Evolutionary conservation across 2,888 invertebrate genomes (phyloP).

Genomic region (Sturmia bella): DNA sequence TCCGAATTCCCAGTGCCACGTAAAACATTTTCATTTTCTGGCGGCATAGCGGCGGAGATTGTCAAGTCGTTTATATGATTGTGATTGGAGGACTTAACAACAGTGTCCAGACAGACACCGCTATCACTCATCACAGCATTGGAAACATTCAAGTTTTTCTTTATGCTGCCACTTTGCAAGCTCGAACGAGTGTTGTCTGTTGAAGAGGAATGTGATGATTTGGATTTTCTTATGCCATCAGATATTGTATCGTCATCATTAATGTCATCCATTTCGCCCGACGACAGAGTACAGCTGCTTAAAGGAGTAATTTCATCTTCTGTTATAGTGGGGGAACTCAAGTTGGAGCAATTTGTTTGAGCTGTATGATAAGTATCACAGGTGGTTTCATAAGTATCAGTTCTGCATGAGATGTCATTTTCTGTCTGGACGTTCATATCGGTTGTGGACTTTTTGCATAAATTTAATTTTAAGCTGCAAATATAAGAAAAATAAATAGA

Average conservation of each 20-base stretch:
- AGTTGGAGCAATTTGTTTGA: constrained; percentile 83
- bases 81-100: constrained; percentile 65
- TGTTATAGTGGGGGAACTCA: constrained; percentile 79
- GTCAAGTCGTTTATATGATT: constrained; percentile 16
- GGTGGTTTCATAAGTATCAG: constrained; percentile 82
- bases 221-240: constrained; percentile 63
- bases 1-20: constrained; percentile 73
- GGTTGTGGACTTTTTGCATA: constrained; percentile 82
- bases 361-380: constrained; percentile 91
- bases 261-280: constrained; percentile 74
- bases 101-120: constrained; percentile 82
- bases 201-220: constrained; percentile 70
- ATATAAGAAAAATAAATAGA: constrained; percentile 46
- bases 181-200: constrained; percentile 58
- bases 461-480: constrained; percentile 86
- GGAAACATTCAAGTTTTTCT: constrained; percentile 70
- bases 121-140: constrained; percentile 83
- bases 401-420: constrained; percentile 77
- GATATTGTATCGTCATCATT: constrained; percentile 70
- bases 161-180: constrained; percentile 69
- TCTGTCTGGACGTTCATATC: constrained; percentile 74
- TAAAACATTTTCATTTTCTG: constrained; percentile 46
- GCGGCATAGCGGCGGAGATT: neutral
- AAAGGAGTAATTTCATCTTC: constrained; percentile 77
- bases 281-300: constrained; percentile 76